Conservation (phyloP, 2,113 vertebrate species). For the Pachyramphus minor region DNA sequence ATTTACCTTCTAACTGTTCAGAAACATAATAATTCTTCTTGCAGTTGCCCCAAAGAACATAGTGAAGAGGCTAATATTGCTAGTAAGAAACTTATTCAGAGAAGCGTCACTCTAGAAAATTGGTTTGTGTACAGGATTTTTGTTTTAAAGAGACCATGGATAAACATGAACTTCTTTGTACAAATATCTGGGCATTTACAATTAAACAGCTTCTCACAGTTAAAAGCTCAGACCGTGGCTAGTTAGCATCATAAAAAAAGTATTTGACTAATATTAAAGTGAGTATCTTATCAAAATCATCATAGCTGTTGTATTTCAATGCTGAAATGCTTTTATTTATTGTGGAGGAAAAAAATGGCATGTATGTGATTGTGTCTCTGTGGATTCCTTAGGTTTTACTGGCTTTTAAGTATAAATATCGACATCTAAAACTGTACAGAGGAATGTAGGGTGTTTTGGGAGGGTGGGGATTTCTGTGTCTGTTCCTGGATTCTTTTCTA, state of each 20-base stretch:
- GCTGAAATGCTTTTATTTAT: neutral
- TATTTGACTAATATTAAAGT: neutral
- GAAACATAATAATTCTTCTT: neutral
- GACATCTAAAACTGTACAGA: neutral
- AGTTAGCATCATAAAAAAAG: neutral
- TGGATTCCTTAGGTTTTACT: neutral
- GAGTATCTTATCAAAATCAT: neutral
- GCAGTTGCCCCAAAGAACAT: neutral
- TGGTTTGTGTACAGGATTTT: neutral
- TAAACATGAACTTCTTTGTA: neutral
- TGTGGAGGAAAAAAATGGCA: neutral
- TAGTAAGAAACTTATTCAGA: neutral
- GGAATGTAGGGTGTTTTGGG: neutral
- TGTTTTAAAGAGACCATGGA: neutral
- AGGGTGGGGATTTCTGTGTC: neutral
- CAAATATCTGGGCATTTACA: neutral
- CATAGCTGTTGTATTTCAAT: neutral
- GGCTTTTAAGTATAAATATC: neutral
- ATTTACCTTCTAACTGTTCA: neutral
- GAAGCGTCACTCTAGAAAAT: neutral
- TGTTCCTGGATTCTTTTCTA: neutral
- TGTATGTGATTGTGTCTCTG: neutral
- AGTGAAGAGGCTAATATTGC: neutral
- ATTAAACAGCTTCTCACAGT: neutral
- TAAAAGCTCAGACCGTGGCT: neutral